phyloP scores from a whole-genome alignment of 2,113 vertebrate genomes.

The Echinops telfairi region DNA sequence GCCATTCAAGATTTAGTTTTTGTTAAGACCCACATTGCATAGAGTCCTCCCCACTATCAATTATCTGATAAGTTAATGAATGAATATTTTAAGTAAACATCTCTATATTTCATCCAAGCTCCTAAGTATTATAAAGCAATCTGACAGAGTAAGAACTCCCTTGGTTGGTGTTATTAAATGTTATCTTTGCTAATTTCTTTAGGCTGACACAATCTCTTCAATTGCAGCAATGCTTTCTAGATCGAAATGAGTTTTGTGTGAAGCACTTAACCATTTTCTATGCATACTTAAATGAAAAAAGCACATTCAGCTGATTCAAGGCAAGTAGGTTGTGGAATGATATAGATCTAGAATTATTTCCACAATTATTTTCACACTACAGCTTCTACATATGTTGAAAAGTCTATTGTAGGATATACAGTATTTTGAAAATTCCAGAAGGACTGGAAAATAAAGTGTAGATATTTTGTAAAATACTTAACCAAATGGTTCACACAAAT shows the following conservation, averaged over 20 bases:
- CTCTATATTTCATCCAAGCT: conserved; percentile 53
- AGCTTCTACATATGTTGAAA: conserved; percentile 83
- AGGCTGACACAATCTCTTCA: conserved; percentile 48
- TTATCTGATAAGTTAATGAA: neutral
- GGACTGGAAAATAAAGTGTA: conserved; percentile 84
- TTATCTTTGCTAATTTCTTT: conserved; percentile 71
- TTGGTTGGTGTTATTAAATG: conserved; percentile 78
- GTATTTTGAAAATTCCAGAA: conserved; percentile 84
- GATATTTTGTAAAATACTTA: conserved; percentile 82
- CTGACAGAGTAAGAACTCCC: conserved; percentile 38
- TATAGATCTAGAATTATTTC: conserved; percentile 82
- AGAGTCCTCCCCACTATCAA: neutral
- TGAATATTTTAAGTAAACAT: conserved; percentile 47
- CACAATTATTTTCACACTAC: conserved; percentile 81
- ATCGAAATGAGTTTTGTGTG: conserved; percentile 69
- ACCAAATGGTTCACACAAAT: conserved; percentile 83
- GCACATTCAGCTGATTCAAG: conserved; percentile 76
- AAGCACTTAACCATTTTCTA: conserved; percentile 70
- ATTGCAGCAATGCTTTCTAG: conserved; percentile 62
- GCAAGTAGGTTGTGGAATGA: conserved; percentile 80
- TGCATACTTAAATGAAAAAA: conserved; percentile 79
- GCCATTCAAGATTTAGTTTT: neutral
- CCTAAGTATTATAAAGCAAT: conserved; percentile 47
- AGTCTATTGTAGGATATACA: conserved; percentile 81
- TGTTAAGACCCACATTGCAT: neutral